Percentiles rank a stretch among this genome's conserved stretches.
Evolutionary conservation across 2,113 vertebrate genomes (phyloP).

Genomic region (Ammodytes dubius): DNA sequence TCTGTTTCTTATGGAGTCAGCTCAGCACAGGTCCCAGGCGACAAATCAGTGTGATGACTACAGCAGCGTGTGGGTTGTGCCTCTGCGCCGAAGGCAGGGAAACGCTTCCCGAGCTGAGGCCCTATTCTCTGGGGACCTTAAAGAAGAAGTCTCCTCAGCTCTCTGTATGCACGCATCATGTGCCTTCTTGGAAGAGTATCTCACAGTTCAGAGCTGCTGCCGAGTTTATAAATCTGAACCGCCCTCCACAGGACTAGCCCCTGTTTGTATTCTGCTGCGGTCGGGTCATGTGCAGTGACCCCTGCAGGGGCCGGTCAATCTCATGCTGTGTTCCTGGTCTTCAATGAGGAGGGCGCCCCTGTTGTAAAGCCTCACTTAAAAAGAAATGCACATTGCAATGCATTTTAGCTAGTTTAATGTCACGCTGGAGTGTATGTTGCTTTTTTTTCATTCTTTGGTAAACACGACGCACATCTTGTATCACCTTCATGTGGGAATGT

Average conservation of each 20-base stretch:
- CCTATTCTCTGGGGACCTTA: constrained; percentile 54
- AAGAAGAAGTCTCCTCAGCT: constrained; percentile 56
- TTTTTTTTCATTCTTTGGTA: constrained; percentile 50
- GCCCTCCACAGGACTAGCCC: constrained; percentile 55
- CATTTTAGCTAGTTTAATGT: constrained; percentile 27
- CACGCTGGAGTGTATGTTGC: constrained; percentile 47
- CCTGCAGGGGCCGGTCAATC: constrained; percentile 63
- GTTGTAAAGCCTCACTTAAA: constrained; percentile 45
- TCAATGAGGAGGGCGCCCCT: constrained; percentile 31
- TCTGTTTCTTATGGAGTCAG: constrained; percentile 39
- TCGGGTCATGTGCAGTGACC: constrained; percentile 76
- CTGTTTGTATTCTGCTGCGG: constrained; percentile 74
- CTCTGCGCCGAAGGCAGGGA: constrained; percentile 51
- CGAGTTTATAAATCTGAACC: constrained; percentile 78
- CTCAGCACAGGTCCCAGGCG: constrained; percentile 44
- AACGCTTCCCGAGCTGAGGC: constrained; percentile 29
- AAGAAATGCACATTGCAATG: constrained; percentile 39
- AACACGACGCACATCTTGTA: constrained; percentile 67
- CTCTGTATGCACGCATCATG: constrained; percentile 3
- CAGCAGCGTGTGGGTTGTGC: constrained; percentile 49
- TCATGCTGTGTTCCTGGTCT: constrained; percentile 45
- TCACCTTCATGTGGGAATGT: constrained; percentile 66
- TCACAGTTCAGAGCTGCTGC: constrained; percentile 51
- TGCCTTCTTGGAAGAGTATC: constrained; percentile 54
- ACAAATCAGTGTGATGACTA: constrained; percentile 73